Evolutionary conservation across 2,888 invertebrate species (phyloP), one percentile per base, ranked within the genome.

Genomic region (Microctonus hyperodae): DNA sequence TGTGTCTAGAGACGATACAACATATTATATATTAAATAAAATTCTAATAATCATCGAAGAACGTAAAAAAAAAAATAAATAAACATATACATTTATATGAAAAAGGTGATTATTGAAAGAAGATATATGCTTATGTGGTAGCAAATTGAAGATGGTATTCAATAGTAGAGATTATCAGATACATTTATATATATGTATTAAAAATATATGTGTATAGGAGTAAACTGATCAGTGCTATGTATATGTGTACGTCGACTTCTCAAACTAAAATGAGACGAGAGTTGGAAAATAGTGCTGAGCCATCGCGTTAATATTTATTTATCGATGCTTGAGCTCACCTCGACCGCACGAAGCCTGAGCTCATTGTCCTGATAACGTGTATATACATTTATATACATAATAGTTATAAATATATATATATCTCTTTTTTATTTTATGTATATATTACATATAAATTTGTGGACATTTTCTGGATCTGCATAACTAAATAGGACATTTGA

Each of bases 301-400:
- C 74, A 75, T 74, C 73, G 69, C 70, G 70, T 74, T 73, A 75
- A 74, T 74, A 74, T 75, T 75, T 74, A 75, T 75, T 72, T 72
- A 74, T 73, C 71, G 73, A 72, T 71, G 62, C 64, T 69, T 64
- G 50, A 64, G 55, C 55, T 61, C 23, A 50, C 53, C 57, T 61
- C 35, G 20, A 44, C 16, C 16, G 16, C 44, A 44, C 16, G 44
- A n/a, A 16, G 20, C 5, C 16, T 44, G 44, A 44, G 20, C 44
- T 16, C n/a, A 44, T 44, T 44, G 44, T 44, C 44, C 44, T 44
- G 44, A 44, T 44, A 44, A 44, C 44, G 44, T 44, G 44, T n/a
- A 44, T 44, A 28, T 28, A 55, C 2, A 11, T n/a, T 53, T 23
- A 33, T 58, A 40, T 33, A 10, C 11, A 40, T 44, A 20, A n/a